Base-by-base conservation (phyloP, 2,888 invertebrate species). In the Pediacus dermestoides region DNA sequence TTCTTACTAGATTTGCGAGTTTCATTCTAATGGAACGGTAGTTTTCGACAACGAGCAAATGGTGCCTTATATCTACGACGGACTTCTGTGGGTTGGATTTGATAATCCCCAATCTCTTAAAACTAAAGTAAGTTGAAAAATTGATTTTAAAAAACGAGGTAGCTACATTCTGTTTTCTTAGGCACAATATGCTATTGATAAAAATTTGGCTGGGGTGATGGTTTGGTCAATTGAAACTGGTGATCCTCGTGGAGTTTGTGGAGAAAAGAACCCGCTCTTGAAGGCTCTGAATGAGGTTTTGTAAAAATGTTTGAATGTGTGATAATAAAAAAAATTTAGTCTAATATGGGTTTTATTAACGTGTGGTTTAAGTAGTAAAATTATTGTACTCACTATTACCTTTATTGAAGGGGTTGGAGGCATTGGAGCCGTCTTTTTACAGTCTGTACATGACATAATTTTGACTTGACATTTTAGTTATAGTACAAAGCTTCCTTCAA, bases 211-310 rank as follows among this genome's bases (percentile, higher is more conserved):
- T 35, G 88, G 85, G 13, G 72, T 76, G 0, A 87, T 88, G 87
- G 58, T 84, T 0, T 89, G 88, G 88, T 82, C 85, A 25, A 72
- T 88, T 6, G 89, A 89, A 60, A 82, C 82, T 3, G 88, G 88
- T 53, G 88, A 88, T 58, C 84, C 84, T 54, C 69, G 60, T 7
- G 84, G 81, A 0, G 49, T 60, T 0, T 85, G 85, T 51, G 77
- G 78, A 0, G 58, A 54, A 3, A 70, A 70, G 30, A 82, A 74
- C 61, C 80, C 82, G 0, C 63, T 88, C 3, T 55, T 87, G 10
- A 74, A 62, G 16, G 66, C 75, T n/a, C n/a, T n/a, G n/a, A n/a
- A n/a, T n/a, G n/a, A n/a, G n/a, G n/a, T n/a, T n/a, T n/a, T n/a
- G n/a, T n/a, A n/a, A n/a, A n/a, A n/a, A n/a, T n/a, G n/a, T n/a